phyloP scores from a whole-genome alignment of 2,888 invertebrate genomes.

The Apodemia hepburni region DNA sequence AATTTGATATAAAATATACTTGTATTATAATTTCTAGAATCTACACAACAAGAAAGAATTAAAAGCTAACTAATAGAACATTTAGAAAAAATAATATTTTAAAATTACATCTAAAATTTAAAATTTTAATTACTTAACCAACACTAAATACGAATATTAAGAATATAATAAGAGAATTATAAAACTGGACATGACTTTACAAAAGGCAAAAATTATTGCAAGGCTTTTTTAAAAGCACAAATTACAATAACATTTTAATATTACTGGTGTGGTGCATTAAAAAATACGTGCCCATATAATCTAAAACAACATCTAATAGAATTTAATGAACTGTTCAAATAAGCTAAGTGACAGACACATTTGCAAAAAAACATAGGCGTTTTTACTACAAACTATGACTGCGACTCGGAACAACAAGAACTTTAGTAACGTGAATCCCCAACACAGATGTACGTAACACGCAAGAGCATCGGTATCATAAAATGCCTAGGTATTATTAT shows the following conservation, averaged over 20 bases:
- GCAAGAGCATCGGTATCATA: too few species aligned
- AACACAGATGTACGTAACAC: too few species aligned
- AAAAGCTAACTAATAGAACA: not conserved
- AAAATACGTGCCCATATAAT: not conserved
- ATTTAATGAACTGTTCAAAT: not conserved
- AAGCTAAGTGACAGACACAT: too few species aligned
- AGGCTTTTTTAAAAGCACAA: not conserved
- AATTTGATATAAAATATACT: too few species aligned
- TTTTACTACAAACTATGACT: too few species aligned
- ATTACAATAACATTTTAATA: not conserved
- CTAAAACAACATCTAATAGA: not conserved
- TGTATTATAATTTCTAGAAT: not conserved
- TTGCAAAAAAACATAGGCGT: too few species aligned
- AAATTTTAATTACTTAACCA: not conserved
- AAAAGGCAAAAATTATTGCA: not conserved
- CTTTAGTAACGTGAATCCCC: too few species aligned
- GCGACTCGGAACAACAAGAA: too few species aligned
- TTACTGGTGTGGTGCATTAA: not conserved
- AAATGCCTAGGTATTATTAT: too few species aligned
- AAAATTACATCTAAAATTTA: not conserved
- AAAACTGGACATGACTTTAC: not conserved
- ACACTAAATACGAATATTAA: not conserved
- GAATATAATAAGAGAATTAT: not conserved
- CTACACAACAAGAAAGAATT: not conserved
- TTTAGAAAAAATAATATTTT: not conserved